A percentile compares a stretch with the other conserved stretches of the same genome.
Evolutionary conservation across 2,888 invertebrate species (phyloP).

Genomic region (Microdon myrmicae): DNA sequence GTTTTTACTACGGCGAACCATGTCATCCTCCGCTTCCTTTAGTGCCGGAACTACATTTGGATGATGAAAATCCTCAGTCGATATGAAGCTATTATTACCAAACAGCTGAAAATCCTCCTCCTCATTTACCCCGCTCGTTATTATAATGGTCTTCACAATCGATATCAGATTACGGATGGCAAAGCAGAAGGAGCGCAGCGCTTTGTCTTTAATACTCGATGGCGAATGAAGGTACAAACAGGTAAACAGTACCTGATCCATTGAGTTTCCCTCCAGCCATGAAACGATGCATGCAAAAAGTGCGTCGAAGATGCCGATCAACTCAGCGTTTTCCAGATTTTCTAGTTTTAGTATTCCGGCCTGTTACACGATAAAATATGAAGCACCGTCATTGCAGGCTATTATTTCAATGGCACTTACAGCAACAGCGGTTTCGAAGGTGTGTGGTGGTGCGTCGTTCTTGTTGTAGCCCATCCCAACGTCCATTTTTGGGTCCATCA

Average conservation of each 20-base stretch:
- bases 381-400: too few relatives aligned
- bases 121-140: conserved; percentile 88
- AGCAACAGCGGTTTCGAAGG: conserved; percentile 86
- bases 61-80: conserved; percentile 81
- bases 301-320: conserved; percentile 94
- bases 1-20: conserved; percentile 74
- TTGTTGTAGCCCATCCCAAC: conserved; percentile 97
- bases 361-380: conserved; percentile 62
- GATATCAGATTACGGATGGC: conserved; percentile 90
- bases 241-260: conserved; percentile 97
- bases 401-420: conserved; percentile 67
- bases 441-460: conserved; percentile 83
- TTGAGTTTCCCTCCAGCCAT: conserved; percentile 96
- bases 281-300: conserved; percentile 94
- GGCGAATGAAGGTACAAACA: conserved; percentile 95
- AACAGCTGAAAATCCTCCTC: conserved; percentile 96
- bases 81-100: conserved; percentile 86
- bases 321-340: conserved; percentile 79
- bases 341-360: conserved; percentile 82
- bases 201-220: conserved; percentile 81
- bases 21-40: conserved; percentile 88
- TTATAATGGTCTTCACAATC: conserved; percentile 87
- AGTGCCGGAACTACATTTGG: conserved; percentile 83
- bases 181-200: conserved; percentile 86
- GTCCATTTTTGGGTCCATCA: conserved; percentile 99